Evolutionary conservation across 2,888 invertebrate species (phyloP), one percentile per base, ranked within the genome.

Genomic region (Saturnia pavonia): DNA sequence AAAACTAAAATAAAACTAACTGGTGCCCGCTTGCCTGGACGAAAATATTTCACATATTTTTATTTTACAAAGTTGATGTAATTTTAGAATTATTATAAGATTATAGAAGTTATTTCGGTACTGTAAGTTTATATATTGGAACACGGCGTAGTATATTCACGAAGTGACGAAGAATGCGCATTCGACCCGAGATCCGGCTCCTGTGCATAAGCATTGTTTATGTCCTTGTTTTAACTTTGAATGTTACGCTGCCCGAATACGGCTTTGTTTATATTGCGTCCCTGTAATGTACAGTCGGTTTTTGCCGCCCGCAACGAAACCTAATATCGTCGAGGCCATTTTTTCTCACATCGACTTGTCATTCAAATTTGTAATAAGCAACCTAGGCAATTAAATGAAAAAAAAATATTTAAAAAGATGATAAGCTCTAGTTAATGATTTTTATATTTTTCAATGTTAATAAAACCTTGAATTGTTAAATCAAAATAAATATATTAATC

Each of bases 141-240:
- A 0, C 70, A 25, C 40, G 40, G n/a, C 42, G 6, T 22, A 14
- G 11, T 70, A 70, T 72, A 72, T 74, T 79, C 78, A 74, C 79
- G 78, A 78, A 77, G 78, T 76, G 74, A 71, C 74, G 72, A 74
- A 77, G 80, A 75, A 78, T 76, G 73, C 77, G 75, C 76, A 78
- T 79, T 78, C 69, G 74, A 74, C 69, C 69, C 73, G 63, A 80
- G 77, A 79, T 82, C 82, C 82, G 80, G 80, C 73, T 80, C 74
- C 67, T 78, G 75, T 70, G 73, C 74, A 72, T 74, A 43, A 57
- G 42, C 45, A 65, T 40, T 48, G 63, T 65, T 65, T 34, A 40
- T 65, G 69, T 70, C 69, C 69, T 72, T 71, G 68, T 71, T 72
- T 72, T 69, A 69, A 69, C 72, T 54, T 54, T 7, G 22, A 22